phyloP scores from a whole-genome alignment of 2,113 vertebrate genomes.

The Anas platyrhynchos region DNA sequence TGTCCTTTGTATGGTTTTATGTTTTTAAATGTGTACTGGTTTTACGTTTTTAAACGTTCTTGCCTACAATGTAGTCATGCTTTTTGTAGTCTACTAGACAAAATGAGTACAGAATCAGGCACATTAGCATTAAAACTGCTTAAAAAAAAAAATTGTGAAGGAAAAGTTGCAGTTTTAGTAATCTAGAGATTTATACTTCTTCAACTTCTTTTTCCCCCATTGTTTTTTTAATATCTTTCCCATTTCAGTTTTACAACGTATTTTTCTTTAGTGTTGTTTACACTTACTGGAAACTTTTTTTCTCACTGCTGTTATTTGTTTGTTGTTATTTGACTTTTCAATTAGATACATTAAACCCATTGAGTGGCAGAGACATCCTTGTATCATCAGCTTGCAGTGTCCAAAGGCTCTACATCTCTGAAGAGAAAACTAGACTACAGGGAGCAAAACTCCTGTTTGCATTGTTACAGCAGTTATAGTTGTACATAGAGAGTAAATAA shows the following conservation, averaged over 20 bases:
- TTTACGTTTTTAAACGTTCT: background rate
- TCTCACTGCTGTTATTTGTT: background rate
- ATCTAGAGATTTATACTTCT: background rate
- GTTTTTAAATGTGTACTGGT: background rate
- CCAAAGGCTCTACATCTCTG: background rate
- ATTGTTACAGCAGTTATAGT: background rate
- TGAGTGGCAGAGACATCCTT: background rate
- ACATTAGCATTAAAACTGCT: background rate
- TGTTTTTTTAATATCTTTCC: background rate
- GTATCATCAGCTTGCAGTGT: background rate
- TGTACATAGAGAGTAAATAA: background rate
- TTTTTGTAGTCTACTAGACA: background rate
- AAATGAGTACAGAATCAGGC: background rate
- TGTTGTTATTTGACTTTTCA: background rate
- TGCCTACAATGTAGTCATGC: background rate
- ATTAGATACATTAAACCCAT: background rate
- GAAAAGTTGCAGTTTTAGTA: background rate
- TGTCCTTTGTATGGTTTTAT: background rate
- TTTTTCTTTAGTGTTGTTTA: background rate
- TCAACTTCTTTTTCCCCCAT: background rate
- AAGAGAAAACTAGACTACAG: background rate
- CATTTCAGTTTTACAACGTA: background rate
- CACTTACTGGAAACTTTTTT: background rate
- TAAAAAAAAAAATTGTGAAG: background rate
- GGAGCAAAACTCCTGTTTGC: background rate